Evolutionary conservation across 2,797 vertebrate genomes (phyloP).

Genomic region (Silurus aristotelis): DNA sequence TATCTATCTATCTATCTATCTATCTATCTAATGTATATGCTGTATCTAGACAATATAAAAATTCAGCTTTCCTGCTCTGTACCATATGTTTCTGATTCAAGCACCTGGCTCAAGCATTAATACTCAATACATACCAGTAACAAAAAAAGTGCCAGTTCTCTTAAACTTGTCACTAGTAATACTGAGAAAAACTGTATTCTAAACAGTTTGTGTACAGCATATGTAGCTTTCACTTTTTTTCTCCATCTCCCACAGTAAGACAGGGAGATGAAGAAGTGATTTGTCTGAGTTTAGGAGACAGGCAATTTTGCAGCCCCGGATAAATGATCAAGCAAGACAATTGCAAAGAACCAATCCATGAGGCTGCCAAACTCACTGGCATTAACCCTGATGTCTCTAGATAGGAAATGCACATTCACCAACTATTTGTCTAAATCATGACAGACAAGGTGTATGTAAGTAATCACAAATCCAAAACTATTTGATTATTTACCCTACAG

Average conservation of each 20-base stretch:
- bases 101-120: neutral
- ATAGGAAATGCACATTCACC: neutral
- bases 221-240: constrained; percentile 47
- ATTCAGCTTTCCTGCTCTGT: neutral
- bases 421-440: constrained; percentile 20
- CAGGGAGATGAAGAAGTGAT: constrained; percentile 52
- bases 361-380: constrained; percentile 23
- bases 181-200: constrained; percentile 13
- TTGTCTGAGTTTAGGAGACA: constrained; percentile 56
- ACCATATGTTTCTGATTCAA: constrained; percentile 1
- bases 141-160: constrained; percentile 1
- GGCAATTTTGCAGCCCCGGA: constrained; percentile 43
- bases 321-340: constrained; percentile 50
- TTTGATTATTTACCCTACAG: neutral
- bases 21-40: neutral
- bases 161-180: neutral
- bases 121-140: neutral
- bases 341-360: constrained; percentile 49
- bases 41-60: neutral
- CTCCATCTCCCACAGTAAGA: constrained; percentile 51
- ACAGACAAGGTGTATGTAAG: neutral
- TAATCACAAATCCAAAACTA: neutral
- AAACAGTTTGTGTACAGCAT: constrained; percentile 22
- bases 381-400: constrained; percentile 37
- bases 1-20: too few species aligned